Evolutionary conservation across 2,888 invertebrate species (phyloP).

Genomic region (Dendrolimus pini): DNA sequence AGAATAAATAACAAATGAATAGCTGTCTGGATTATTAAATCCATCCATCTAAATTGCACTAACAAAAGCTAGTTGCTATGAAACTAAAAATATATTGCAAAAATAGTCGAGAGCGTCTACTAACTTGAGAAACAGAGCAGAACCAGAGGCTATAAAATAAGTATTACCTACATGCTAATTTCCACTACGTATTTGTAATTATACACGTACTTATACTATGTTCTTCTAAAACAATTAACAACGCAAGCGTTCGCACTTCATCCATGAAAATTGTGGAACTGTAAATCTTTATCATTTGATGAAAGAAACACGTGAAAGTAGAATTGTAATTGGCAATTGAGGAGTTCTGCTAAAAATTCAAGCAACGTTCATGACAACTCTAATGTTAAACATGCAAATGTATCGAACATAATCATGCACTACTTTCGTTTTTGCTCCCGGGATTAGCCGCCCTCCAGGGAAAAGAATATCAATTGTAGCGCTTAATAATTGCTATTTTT

Average conservation of each 20-base stretch:
- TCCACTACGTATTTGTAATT: conserved; percentile 49
- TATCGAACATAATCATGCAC: conserved; percentile 39
- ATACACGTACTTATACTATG: conserved; percentile 32
- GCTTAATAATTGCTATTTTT: conserved; percentile 19
- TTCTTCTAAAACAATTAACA: conserved; percentile 53
- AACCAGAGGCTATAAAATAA: conserved; percentile 64
- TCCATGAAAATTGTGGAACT: conserved; percentile 50
- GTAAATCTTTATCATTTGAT: conserved; percentile 25
- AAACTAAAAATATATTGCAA: conserved; percentile 64
- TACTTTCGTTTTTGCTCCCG: conserved; percentile 42
- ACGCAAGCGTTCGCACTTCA: conserved; percentile 54
- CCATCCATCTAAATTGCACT: conserved; percentile 24
- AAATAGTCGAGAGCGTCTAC: conserved; percentile 58
- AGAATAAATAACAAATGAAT: no score
- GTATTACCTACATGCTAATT: conserved; percentile 72
- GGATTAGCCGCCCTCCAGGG: conserved; percentile 65
- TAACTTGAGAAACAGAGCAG: conserved; percentile 56
- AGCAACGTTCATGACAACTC: no score
- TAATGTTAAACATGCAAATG: not conserved
- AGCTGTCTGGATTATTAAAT: no score
- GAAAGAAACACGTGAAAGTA: conserved; percentile 23
- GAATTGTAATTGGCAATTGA: no score
- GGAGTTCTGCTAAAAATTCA: no score
- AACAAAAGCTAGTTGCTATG: conserved; percentile 53
- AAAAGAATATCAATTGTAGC: conserved; percentile 20